These are phyloP conservation scores for Linnaemya tessellans DNA, from an alignment of 2,888 invertebrate species.

Conservation along the genomic window DNA sequence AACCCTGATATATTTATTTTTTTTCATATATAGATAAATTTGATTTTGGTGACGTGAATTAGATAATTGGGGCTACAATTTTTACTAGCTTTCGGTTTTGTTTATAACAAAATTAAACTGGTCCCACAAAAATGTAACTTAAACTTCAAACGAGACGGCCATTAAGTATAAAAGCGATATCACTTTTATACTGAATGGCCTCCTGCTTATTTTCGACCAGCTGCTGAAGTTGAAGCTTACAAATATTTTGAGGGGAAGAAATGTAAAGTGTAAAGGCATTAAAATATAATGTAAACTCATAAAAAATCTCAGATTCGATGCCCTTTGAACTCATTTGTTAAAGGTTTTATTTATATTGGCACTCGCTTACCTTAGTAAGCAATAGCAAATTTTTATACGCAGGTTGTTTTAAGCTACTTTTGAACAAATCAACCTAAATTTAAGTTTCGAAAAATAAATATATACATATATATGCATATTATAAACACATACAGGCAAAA, in stretches of 20 bases:
- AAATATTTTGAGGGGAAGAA: neutral
- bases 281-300: neutral
- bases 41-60: too few relatives aligned
- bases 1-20: too few relatives aligned
- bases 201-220: neutral
- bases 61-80: too few relatives aligned
- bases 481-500: too few relatives aligned
- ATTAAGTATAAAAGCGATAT: too few relatives aligned
- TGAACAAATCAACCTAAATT: neutral
- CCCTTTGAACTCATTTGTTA: conserved; percentile 51
- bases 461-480: too few relatives aligned
- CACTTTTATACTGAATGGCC: neutral
- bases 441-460: too few relatives aligned
- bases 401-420: neutral
- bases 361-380: conserved; percentile 18
- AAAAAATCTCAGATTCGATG: conserved; percentile 39
- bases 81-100: too few relatives aligned
- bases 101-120: too few relatives aligned
- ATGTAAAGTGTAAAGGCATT: conserved; percentile 5
- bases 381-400: neutral
- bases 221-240: neutral
- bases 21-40: too few relatives aligned
- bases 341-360: neutral
- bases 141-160: too few relatives aligned
- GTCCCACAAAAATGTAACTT: too few relatives aligned